Conservation (phyloP, 2,797 vertebrate genomes). For the Amazona ochrocephala region DNA sequence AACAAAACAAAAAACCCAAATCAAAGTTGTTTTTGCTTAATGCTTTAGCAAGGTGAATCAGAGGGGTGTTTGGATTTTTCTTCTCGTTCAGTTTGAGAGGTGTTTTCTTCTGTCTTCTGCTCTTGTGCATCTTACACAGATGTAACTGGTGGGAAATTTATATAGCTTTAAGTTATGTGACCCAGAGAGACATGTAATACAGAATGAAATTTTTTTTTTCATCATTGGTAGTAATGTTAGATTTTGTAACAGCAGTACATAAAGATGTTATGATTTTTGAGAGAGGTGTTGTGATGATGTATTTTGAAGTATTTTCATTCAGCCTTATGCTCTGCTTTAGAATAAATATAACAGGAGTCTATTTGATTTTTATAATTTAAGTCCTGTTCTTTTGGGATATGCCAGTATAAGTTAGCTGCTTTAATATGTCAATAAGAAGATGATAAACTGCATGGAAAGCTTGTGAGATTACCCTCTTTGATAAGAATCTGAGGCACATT, state of each 20-base stretch:
- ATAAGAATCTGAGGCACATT: background rate
- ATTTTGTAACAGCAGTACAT: background rate
- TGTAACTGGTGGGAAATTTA: background rate
- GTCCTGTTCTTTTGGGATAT: background rate
- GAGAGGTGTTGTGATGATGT: background rate
- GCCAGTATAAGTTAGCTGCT: background rate
- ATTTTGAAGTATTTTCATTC: background rate
- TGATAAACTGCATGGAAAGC: background rate
- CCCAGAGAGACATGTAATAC: background rate
- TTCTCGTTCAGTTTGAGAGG: background rate
- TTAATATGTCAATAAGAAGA: background rate
- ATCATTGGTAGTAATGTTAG: background rate
- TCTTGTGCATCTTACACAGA: background rate
- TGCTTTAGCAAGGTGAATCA: background rate
- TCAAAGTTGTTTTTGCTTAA: background rate
- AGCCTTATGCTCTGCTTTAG: background rate
- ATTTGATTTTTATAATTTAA: background rate
- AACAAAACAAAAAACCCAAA: background rate
- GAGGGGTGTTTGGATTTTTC: background rate
- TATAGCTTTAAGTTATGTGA: background rate
- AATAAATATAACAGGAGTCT: background rate
- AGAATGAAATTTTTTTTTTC: background rate
- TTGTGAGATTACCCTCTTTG: background rate
- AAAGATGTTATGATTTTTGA: background rate
- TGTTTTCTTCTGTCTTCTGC: background rate